Percentiles rank a stretch among this genome's conserved stretches.
phyloP scores from a whole-genome alignment of 2,888 invertebrate species.

The Drosophila hawaiiensis region DNA sequence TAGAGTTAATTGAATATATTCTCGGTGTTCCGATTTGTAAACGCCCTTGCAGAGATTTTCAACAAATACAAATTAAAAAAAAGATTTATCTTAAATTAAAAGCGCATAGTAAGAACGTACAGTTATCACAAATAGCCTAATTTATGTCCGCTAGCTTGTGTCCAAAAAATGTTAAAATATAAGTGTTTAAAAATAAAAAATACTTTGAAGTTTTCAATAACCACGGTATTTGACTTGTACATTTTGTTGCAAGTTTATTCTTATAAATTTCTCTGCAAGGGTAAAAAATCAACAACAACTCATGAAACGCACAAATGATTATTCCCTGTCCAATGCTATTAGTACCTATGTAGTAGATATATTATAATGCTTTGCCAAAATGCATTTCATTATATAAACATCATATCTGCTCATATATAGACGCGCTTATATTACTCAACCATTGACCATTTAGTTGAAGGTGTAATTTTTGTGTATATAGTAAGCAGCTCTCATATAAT shows the following conservation, averaged over 20 bases:
- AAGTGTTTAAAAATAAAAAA: neutral
- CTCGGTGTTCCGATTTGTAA: slow-evolving; percentile 18
- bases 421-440: slow-evolving; percentile 15
- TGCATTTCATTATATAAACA: slow-evolving; percentile 5
- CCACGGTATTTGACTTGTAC: neutral
- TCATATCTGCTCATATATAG: slow-evolving; percentile 8
- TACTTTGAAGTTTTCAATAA: neutral
- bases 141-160: neutral
- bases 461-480: neutral
- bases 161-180: neutral
- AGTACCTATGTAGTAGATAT: slow-evolving; percentile 5
- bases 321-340: slow-evolving; percentile 16
- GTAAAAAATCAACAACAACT: slow-evolving; percentile 1
- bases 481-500: slow-evolving; percentile 8
- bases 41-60: slow-evolving; percentile 28
- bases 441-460: slow-evolving; percentile 4
- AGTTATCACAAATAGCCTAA: neutral
- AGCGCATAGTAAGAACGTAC: too few species aligned
- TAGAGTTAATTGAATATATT: neutral
- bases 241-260: neutral
- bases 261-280: slow-evolving; percentile 10
- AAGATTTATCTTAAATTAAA: neutral
- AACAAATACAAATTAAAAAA: neutral
- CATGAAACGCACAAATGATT: slow-evolving; percentile 30
- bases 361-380: slow-evolving; percentile 4